phyloP scores from a whole-genome alignment of 1,140 invertebrate species.

The Trichoplusia ni region DNA sequence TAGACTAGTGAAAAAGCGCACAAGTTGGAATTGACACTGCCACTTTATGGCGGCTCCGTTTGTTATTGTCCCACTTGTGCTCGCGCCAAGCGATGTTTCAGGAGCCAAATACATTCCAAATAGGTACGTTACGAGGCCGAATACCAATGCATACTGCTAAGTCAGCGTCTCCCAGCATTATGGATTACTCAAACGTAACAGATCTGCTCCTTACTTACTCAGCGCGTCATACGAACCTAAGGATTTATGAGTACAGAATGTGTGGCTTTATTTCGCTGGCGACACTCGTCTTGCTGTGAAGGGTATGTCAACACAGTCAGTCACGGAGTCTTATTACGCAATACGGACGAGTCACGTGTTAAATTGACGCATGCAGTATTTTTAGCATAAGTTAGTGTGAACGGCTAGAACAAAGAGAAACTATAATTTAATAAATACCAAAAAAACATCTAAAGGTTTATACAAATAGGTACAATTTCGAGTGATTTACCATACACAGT shows the following conservation, averaged over 20 bases:
- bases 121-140: constrained; percentile 22
- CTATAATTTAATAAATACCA: no score
- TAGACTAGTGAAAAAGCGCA: constrained; percentile 49
- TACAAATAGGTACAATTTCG: no score
- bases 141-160: constrained; percentile 15
- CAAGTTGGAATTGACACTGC: constrained; percentile 53
- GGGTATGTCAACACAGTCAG: neutral
- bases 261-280: neutral
- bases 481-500: no score
- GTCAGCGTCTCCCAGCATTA: constrained; percentile 18
- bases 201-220: constrained; percentile 2
- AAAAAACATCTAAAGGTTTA: no score
- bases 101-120: constrained; percentile 29
- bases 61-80: constrained; percentile 66
- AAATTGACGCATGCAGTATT: no score
- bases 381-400: no score
- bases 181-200: constrained; percentile 23
- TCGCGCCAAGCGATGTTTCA: constrained; percentile 37
- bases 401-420: no score
- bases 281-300: neutral
- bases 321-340: no score
- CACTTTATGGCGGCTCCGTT: constrained; percentile 50
- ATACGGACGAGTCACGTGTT: no score
- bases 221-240: neutral
- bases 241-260: neutral